Percentiles rank a stretch among this genome's conserved stretches.
Evolutionary conservation across 2,113 vertebrate genomes (phyloP).

Genomic region (Oriolus oriolus): DNA sequence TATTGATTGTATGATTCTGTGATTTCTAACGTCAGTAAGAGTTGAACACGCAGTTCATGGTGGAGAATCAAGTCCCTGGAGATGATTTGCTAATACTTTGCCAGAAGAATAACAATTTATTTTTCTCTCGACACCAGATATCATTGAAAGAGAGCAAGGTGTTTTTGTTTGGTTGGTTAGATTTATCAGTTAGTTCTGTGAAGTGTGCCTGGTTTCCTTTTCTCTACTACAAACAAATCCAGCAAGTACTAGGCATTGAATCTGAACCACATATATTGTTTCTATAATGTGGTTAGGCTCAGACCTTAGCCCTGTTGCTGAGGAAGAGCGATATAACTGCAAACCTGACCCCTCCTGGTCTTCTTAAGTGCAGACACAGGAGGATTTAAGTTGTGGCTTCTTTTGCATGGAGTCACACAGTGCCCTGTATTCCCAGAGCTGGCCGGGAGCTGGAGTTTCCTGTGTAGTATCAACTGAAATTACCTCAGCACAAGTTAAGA

Average conservation of each 20-base stretch:
- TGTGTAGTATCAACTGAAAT: not conserved
- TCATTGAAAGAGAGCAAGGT: not conserved
- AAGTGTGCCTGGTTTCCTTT: not conserved
- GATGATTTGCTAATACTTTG: not conserved
- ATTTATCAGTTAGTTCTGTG: not conserved
- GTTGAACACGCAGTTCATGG: rapidly evolving
- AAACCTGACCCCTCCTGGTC: conserved; percentile 19
- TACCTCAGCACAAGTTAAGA: conserved; percentile 28
- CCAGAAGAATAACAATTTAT: not conserved
- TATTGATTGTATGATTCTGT: not conserved
- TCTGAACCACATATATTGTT: not conserved
- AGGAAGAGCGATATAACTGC: not conserved
- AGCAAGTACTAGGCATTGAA: not conserved
- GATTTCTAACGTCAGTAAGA: not conserved
- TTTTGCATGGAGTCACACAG: not conserved
- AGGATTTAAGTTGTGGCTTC: not conserved
- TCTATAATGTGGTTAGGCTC: not conserved
- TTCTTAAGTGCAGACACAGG: not conserved
- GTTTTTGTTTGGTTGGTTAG: not conserved
- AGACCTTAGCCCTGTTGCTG: not conserved
- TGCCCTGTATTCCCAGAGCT: not conserved
- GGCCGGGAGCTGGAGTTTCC: not conserved
- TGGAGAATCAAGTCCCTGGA: not conserved
- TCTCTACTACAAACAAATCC: not conserved
- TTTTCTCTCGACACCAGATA: not conserved